These are phyloP conservation scores for Condylura cristata DNA, from an alignment of 2,113 vertebrate species.

Conservation along the genomic window DNA sequence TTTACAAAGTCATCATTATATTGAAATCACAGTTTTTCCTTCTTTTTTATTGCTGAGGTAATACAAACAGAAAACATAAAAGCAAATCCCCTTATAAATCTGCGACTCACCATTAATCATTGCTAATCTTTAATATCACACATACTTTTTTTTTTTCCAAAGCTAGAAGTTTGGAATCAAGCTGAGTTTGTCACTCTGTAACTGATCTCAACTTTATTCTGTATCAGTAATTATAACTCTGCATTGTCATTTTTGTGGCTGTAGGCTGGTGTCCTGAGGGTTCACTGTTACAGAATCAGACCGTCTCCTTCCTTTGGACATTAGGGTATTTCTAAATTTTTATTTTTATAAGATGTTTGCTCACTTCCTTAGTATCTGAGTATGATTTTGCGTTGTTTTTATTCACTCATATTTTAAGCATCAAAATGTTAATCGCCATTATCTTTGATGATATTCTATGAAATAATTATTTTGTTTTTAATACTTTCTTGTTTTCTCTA, in stretches of 20 bases:
- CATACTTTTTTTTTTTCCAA: not conserved
- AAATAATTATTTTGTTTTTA: constrained; percentile 53
- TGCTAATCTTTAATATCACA: not conserved
- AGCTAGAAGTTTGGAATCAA: not conserved
- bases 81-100: constrained; percentile 12
- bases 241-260: not conserved
- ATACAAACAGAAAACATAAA: not conserved
- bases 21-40: not conserved
- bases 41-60: constrained; percentile 9
- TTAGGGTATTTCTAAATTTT: not conserved
- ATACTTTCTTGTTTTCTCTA: constrained; percentile 41
- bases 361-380: not conserved
- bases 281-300: not conserved
- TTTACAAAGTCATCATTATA: constrained; percentile 32
- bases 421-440: constrained; percentile 2
- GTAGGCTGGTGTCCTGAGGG: not conserved
- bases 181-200: not conserved
- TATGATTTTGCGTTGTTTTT: not conserved
- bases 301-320: not conserved
- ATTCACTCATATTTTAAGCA: constrained; percentile 19
- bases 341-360: not conserved
- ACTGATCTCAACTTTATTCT: not conserved
- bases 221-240: not conserved
- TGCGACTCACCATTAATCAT: not conserved
- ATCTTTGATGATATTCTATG: constrained; percentile 3